Evolutionary conservation across 2,888 invertebrate genomes (phyloP), one percentile per base, ranked within the genome.

Genomic region (Kuschelorhynchus macadamiae): DNA sequence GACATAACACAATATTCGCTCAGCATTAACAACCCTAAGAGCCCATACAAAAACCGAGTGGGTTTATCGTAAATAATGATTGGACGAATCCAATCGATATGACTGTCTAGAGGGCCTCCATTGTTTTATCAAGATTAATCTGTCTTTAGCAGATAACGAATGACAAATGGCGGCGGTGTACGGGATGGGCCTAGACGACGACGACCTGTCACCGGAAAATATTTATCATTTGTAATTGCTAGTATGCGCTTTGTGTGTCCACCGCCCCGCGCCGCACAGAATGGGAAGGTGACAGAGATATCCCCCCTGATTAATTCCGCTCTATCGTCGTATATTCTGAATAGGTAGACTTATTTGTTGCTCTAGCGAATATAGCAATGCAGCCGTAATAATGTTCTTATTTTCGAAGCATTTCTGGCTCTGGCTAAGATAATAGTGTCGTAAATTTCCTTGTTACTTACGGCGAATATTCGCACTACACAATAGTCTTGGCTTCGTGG

Each of bases 121-220:
- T 75, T 75, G 74, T 74, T 73, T 74, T 62, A 70, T 73, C 69
- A 71, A 73, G 74, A 76, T 76, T 76, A 76, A 76, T 75, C 74
- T 71, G 75, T 76, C 75, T 73, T 73, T 72, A 74, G 70, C 76
- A 75, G 75, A 76, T 72, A 74, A 75, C 71, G 68, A 72, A 74
- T 75, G 74, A 75, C 74, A 73, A 75, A 76, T 74, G n/a, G n/a
- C n/a, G 68, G 72, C 44, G 20, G 56, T 62, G 55, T 47, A 57
- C 36, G 44, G 56, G 62, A 57, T 36, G 60, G 11, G 7, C n/a
- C n/a, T n/a, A n/a, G 62, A 57, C 46, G 60, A n/a, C n/a, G n/a
- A n/a, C n/a, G 11, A 25, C 50, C 57, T 42, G 67, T 67, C 61
- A 62, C 55, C 57, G 62, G 47, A 55, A 62, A 67, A 67, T 67